These are phyloP conservation scores for Thymallus thymallus DNA, from an alignment of 2,113 vertebrate genomes.

Conservation along the genomic window DNA sequence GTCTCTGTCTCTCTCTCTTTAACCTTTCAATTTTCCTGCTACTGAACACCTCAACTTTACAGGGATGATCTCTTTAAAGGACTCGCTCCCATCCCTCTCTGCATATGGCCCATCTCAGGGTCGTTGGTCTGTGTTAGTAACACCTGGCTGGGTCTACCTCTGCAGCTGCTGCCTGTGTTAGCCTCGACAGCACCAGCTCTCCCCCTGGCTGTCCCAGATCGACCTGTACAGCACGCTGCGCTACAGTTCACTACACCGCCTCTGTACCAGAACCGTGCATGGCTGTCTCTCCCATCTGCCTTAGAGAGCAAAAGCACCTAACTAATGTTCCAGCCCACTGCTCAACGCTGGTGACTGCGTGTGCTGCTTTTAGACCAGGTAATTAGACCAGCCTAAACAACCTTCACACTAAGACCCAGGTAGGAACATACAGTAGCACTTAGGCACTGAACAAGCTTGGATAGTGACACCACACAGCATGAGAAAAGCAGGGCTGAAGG, in stretches of 20 bases:
- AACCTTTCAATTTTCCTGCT: no score
- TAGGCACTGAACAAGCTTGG: neutral
- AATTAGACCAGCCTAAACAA: no score
- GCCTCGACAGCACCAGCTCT: neutral
- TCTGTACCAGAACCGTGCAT: no score
- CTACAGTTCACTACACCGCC: neutral
- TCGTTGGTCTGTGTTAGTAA: neutral
- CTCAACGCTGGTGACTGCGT: neutral
- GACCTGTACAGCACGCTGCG: neutral
- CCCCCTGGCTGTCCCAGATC: constrained; percentile 3
- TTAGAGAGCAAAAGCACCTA: constrained; percentile 10
- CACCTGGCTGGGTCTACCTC: neutral
- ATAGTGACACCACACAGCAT: no score
- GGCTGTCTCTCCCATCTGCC: neutral
- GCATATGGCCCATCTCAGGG: neutral
- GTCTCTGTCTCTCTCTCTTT: no score
- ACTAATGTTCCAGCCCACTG: neutral
- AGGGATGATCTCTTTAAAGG: neutral
- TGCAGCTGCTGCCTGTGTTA: constrained; percentile 4
- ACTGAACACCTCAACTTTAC: neutral
- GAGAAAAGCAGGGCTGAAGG: no score
- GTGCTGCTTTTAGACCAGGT: neutral
- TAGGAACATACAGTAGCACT: no score
- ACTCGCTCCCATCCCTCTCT: neutral
- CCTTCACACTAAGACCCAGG: neutral